Conservation (phyloP, 2,797 vertebrate species). For the Leontopithecus rosalia region DNA sequence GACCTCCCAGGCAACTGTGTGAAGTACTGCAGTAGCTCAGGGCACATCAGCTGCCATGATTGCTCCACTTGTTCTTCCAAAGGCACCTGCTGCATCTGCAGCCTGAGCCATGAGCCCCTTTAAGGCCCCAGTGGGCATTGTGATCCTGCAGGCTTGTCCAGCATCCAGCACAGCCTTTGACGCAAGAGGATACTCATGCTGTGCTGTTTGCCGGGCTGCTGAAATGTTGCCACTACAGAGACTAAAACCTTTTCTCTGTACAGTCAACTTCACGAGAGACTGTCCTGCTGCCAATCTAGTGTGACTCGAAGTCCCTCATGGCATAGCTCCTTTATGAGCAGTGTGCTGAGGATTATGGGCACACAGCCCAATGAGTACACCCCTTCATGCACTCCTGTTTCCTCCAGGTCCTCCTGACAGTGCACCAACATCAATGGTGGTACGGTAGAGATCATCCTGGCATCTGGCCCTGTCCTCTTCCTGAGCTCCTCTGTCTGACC, state of each 20-base stretch:
- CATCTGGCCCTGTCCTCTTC: background rate
- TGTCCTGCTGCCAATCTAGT: background rate
- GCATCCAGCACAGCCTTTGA: background rate
- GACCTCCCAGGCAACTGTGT: accelerated
- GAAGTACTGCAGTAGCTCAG: background rate
- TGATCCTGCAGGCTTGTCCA: background rate
- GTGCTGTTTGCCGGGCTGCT: background rate
- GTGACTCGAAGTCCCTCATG: background rate
- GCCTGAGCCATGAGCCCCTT: accelerated
- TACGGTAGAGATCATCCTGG: background rate
- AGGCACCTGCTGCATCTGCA: too few relatives aligned
- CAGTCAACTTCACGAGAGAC: accelerated
- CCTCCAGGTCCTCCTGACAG: background rate
- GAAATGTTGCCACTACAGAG: background rate
- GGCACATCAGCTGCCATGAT: accelerated
- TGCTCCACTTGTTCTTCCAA: background rate
- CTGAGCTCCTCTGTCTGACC: background rate
- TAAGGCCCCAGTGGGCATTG: accelerated
- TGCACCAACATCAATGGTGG: background rate
- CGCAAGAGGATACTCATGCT: accelerated
- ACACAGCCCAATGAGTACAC: accelerated
- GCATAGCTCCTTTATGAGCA: background rate
- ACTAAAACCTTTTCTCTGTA: accelerated
- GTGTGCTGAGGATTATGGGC: accelerated
- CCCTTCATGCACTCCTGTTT: accelerated